Evolutionary conservation across 2,113 vertebrate species (phyloP).

Genomic region (Tragelaphus imberbis): DNA sequence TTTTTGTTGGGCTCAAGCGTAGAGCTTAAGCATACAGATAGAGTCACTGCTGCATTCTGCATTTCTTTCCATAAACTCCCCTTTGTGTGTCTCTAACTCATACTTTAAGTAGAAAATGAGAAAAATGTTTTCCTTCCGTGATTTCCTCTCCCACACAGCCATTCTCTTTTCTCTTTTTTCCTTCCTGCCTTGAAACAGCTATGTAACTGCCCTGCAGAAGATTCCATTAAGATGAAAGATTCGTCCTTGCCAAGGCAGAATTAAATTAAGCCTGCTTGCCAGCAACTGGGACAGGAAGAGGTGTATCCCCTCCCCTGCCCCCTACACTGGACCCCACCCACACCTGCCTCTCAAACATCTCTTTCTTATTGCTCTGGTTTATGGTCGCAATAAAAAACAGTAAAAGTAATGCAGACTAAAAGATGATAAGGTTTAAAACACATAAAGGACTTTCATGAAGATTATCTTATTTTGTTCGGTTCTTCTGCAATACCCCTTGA

Average conservation of each 20-base stretch:
- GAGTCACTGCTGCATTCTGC: neutral
- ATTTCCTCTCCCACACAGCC: neutral
- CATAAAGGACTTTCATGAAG: neutral
- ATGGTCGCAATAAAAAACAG: neutral
- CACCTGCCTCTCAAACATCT: neutral
- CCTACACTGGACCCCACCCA: accelerated
- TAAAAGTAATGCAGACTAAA: neutral
- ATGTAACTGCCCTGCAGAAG: neutral
- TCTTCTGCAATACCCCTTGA: neutral
- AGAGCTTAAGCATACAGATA: neutral
- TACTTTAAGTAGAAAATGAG: neutral
- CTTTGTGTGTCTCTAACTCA: neutral
- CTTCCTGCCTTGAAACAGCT: constrained; percentile 27
- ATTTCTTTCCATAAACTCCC: neutral
- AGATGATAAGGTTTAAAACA: neutral
- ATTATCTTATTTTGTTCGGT: neutral
- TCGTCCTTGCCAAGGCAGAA: neutral
- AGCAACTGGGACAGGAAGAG: neutral
- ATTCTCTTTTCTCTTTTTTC: neutral
- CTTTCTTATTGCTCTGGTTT: neutral
- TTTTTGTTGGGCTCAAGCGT: neutral
- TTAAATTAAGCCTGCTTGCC: neutral
- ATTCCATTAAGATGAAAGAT: neutral
- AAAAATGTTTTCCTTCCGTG: neutral
- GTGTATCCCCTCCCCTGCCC: too few species aligned